These are phyloP conservation scores for Malurus elegans DNA, from an alignment of 2,113 vertebrate species.

Conservation along the genomic window DNA sequence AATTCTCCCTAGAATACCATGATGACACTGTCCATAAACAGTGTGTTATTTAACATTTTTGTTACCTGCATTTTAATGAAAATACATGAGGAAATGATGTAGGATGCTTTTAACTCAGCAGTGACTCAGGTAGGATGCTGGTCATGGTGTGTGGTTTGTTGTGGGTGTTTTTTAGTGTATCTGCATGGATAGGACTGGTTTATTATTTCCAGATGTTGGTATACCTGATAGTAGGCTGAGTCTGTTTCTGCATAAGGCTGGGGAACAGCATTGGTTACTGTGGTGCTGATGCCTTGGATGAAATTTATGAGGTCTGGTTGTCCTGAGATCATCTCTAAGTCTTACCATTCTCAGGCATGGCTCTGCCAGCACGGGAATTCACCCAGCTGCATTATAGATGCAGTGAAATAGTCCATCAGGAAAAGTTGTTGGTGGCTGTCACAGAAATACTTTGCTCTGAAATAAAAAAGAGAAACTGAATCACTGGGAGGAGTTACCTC, in stretches of 20 bases:
- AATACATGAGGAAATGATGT: not conserved
- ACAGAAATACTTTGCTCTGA: not conserved
- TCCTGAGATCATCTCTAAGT: not conserved
- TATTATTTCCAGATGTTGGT: not conserved
- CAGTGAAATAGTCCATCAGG: not conserved
- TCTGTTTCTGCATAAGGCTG: not conserved
- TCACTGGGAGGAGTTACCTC: not conserved
- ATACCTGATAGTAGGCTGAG: not conserved
- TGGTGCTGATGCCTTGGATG: not conserved
- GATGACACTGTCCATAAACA: not conserved
- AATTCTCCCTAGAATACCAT: not conserved
- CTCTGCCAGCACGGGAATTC: not conserved
- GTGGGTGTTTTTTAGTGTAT: not conserved
- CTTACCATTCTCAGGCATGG: not conserved
- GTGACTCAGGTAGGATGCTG: not conserved
- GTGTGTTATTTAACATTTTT: not conserved
- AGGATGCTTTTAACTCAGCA: not conserved
- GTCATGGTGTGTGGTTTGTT: not conserved
- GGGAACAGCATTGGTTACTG: not conserved
- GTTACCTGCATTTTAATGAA: not conserved
- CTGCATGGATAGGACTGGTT: not conserved
- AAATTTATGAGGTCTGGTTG: not conserved
- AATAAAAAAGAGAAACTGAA: not conserved
- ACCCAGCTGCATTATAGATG: not conserved
- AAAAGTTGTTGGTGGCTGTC: not conserved